Percentiles rank a stretch among this genome's conserved stretches.
These are phyloP conservation scores for Drosophila atroscutellata DNA, from an alignment of 2,888 invertebrate genomes.

Conservation along the genomic window DNA sequence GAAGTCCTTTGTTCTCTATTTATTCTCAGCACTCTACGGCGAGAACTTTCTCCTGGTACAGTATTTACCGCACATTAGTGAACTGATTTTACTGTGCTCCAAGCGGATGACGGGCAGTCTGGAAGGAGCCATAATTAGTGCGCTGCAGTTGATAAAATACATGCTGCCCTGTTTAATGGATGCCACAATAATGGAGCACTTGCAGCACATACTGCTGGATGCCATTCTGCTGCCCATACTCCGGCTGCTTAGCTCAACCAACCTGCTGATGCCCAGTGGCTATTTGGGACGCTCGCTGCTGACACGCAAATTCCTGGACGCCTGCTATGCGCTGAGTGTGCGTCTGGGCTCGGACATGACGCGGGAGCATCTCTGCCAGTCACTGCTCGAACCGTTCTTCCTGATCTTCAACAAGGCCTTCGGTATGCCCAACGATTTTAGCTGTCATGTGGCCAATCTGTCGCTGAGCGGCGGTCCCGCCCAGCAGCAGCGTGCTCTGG, in stretches of 20 bases:
- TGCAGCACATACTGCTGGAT: constrained; percentile 93
- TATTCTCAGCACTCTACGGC: constrained; percentile 59
- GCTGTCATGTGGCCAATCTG: constrained; percentile 50
- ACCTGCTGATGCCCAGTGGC: constrained; percentile 93
- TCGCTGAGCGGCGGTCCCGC: constrained; percentile 42
- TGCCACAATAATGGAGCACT: constrained; percentile 93
- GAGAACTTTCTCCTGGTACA: constrained; percentile 91
- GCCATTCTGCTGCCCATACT: constrained; percentile 93
- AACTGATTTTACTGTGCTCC: constrained; percentile 92
- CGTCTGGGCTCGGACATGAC: constrained; percentile 92
- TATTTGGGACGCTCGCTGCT: constrained; percentile 90
- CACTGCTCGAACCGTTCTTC: constrained; percentile 91
- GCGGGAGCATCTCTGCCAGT: constrained; percentile 89
- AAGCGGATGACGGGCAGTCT: constrained; percentile 92
- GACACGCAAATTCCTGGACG: constrained; percentile 92
- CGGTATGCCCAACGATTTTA: constrained; percentile 78
- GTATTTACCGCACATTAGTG: constrained; percentile 95
- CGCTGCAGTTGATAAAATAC: constrained; percentile 91
- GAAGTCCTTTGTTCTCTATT: not conserved
- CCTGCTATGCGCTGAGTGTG: constrained; percentile 91
- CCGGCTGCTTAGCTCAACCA: constrained; percentile 91
- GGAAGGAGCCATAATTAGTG: constrained; percentile 95
- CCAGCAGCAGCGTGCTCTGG: constrained; percentile 86
- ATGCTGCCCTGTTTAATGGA: constrained; percentile 93
- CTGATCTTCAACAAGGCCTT: constrained; percentile 91